Evolutionary conservation across 1,140 invertebrate species (phyloP).

Genomic region (Forficula auricularia): DNA sequence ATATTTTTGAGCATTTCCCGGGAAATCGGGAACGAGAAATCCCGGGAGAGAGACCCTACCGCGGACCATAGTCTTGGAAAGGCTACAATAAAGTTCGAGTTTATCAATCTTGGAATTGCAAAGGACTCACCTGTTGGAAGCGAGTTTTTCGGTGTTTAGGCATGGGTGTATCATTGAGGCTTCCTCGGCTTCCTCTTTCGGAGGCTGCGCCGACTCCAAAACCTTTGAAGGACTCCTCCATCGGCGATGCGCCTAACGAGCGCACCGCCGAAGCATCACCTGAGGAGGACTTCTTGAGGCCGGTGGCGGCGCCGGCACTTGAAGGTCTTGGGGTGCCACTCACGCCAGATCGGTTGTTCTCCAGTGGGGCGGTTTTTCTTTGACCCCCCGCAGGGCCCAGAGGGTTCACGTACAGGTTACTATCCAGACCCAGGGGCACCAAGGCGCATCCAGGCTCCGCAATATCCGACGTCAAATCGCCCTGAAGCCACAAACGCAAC

Average conservation of each 20-base stretch:
- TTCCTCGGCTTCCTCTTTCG: constrained; percentile 38
- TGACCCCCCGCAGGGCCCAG: constrained; percentile 38
- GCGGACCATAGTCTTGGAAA: too few relatives aligned
- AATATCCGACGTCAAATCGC: constrained; percentile 9
- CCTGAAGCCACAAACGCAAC: constrained; percentile 2
- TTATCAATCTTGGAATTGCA: too few relatives aligned
- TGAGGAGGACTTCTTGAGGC: constrained; percentile 53
- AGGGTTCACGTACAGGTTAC: constrained; percentile 85
- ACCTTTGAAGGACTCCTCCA: constrained; percentile 33
- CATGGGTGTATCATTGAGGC: constrained; percentile 44
- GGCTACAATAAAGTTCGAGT: too few relatives aligned
- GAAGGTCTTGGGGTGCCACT: constrained; percentile 16
- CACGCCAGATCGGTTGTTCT: constrained; percentile 7
- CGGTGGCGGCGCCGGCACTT: constrained; percentile 17
- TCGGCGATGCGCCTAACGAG: constrained; percentile 29
- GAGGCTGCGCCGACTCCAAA: constrained; percentile 25
- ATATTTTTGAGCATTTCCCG: too few relatives aligned
- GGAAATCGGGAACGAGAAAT: too few relatives aligned
- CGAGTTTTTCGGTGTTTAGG: constrained; percentile 72
- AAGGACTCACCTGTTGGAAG: constrained; percentile 50
- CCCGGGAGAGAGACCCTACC: too few relatives aligned
- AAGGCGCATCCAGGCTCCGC: constrained; percentile 6
- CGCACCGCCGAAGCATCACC: constrained; percentile 51
- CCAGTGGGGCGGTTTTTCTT: constrained; percentile 16
- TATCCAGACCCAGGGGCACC: constrained; percentile 29